Evolutionary conservation across 2,888 invertebrate genomes (phyloP).

Genomic region (Drosophila seclusa): DNA sequence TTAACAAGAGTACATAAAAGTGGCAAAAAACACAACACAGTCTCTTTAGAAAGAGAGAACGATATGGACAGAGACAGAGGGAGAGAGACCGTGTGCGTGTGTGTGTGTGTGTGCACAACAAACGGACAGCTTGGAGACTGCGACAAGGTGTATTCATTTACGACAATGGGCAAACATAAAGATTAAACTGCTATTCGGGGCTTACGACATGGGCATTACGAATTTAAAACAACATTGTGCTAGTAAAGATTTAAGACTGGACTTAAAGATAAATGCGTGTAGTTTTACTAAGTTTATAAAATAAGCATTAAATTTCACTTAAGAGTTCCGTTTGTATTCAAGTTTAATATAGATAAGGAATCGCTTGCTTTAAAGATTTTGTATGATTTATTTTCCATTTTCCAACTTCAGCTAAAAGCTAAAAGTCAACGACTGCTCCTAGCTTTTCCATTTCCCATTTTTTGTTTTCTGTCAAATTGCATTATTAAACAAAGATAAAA

Average conservation of each 20-base stretch:
- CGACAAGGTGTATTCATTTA: slow-evolving; percentile 56
- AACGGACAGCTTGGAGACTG: slow-evolving; percentile 41
- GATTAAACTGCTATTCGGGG: slow-evolving; percentile 55
- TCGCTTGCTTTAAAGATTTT: background rate
- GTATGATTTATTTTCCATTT: background rate
- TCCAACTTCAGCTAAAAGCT: background rate
- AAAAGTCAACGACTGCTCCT: background rate
- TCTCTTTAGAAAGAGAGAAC: background rate
- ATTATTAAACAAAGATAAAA: background rate
- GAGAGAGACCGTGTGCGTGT: background rate
- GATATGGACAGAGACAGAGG: background rate
- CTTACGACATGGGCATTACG: slow-evolving; percentile 43
- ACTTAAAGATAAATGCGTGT: slow-evolving; percentile 2
- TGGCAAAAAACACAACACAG: slow-evolving; percentile 53
- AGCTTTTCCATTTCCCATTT: background rate
- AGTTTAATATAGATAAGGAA: background rate
- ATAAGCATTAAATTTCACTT: slow-evolving; percentile 9
- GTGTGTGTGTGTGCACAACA: slow-evolving; percentile 27
- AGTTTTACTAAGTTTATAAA: slow-evolving; percentile 5
- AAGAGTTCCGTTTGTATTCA: background rate
- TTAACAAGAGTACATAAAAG: slow-evolving; percentile 69
- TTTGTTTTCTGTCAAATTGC: background rate
- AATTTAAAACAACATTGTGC: slow-evolving; percentile 45
- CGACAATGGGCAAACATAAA: slow-evolving; percentile 58
- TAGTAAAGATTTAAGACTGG: slow-evolving; percentile 46